Evolutionary conservation across 2,888 invertebrate genomes (phyloP).

Genomic region (Drosophila paramelanica): DNA sequence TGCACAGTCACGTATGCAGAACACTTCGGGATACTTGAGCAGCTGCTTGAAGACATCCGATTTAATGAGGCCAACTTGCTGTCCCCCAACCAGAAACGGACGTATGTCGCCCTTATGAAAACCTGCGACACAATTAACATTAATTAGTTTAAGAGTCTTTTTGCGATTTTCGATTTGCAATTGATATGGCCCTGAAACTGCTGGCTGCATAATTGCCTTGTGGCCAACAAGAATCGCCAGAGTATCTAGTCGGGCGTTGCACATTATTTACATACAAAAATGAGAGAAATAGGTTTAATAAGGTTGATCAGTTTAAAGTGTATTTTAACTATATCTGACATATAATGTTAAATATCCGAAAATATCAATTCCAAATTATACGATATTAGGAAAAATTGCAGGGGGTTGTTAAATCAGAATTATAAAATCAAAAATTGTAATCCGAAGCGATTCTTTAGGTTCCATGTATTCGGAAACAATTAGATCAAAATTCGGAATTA

Average conservation of each 20-base stretch:
- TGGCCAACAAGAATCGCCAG: conserved; percentile 10
- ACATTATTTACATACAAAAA: no score
- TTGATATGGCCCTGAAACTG: conserved; percentile 12
- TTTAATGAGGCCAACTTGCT: conserved; percentile 94
- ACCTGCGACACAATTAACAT: conserved; percentile 85
- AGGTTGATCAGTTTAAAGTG: not conserved
- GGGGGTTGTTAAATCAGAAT: no score
- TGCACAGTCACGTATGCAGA: conserved; percentile 84
- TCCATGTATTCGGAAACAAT: no score
- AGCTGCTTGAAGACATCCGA: conserved; percentile 93
- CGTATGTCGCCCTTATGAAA: conserved; percentile 91
- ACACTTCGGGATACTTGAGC: conserved; percentile 92
- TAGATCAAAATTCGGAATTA: no score
- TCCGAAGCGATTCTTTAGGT: no score
- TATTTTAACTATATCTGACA: no score
- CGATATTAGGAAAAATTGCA: no score
- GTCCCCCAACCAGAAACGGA: conserved; percentile 94
- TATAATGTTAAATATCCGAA: no score
- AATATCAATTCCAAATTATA: no score
- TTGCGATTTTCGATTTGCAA: conserved; percentile 6
- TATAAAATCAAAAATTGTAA: no score
- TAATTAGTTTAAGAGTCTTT: conserved; percentile 35
- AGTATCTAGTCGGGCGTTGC: not conserved
- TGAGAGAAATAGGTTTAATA: not conserved
- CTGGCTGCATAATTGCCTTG: conserved; percentile 1